Percentiles rank a stretch among this genome's conserved stretches.
Evolutionary conservation across 2,113 vertebrate genomes (phyloP).

Genomic region (Bambusicola thoracicus): DNA sequence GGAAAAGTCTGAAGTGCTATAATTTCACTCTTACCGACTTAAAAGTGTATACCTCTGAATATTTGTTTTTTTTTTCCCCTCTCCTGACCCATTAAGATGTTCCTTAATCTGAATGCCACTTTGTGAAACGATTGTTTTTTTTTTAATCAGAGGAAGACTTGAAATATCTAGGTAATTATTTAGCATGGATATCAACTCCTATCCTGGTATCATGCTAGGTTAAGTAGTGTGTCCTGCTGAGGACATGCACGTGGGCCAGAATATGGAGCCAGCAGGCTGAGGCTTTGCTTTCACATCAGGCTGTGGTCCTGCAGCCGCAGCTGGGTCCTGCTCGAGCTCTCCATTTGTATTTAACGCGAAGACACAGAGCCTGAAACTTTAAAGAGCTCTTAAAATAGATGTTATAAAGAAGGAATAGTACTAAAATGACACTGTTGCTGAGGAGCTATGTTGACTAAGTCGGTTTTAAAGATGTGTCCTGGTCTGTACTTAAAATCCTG

Average conservation of each 20-base stretch:
- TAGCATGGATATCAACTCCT: neutral
- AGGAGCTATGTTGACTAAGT: neutral
- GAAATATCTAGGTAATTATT: neutral
- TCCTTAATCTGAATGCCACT: neutral
- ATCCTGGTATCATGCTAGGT: neutral
- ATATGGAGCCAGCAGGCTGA: neutral
- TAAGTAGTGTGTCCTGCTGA: neutral
- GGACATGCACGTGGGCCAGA: neutral
- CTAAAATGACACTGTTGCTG: neutral
- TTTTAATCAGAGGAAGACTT: neutral
- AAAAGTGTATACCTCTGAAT: neutral
- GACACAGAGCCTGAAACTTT: neutral
- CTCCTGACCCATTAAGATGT: neutral
- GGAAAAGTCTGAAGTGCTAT: neutral
- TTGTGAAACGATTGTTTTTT: neutral
- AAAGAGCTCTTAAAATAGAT: constrained; percentile 4
- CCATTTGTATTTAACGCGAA: neutral
- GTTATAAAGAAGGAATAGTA: neutral
- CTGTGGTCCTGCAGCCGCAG: neutral
- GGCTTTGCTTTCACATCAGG: neutral
- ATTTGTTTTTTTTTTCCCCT: neutral
- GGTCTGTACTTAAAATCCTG: neutral
- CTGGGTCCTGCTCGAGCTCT: neutral
- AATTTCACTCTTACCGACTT: neutral
- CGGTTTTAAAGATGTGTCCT: constrained; percentile 27